Conservation (phyloP, 2,797 vertebrate genomes). For the Brachyalestes nurse region DNA sequence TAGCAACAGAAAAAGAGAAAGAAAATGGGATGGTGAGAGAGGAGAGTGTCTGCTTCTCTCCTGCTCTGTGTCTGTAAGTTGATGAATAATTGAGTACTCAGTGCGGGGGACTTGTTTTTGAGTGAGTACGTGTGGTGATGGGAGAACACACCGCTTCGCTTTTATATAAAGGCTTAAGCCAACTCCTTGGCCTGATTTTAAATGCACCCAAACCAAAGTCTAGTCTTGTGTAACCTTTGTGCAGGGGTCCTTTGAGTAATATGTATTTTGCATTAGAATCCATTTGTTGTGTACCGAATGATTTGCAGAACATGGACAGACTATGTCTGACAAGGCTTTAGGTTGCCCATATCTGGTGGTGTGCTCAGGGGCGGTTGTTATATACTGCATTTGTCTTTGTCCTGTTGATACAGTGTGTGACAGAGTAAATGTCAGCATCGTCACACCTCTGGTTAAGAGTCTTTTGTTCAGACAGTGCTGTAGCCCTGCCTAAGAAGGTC, state of each 20-base stretch:
- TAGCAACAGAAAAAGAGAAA: conserved; percentile 40
- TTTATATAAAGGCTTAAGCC: conserved; percentile 42
- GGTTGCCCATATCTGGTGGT: background rate
- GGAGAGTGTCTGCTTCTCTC: conserved; percentile 30
- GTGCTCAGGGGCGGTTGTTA: background rate
- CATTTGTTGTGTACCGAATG: conserved; percentile 5
- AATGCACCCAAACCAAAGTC: conserved; percentile 23
- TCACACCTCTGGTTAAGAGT: background rate
- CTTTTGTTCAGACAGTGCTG: background rate
- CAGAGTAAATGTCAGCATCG: conserved; percentile 18
- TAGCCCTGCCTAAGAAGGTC: conserved; percentile 21
- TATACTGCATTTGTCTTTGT: background rate
- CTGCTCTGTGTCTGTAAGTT: conserved; percentile 69
- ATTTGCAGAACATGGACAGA: background rate
- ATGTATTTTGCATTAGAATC: conserved; percentile 29
- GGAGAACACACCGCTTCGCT: conserved; percentile 43
- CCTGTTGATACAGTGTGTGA: background rate
- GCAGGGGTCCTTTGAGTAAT: conserved; percentile 17
- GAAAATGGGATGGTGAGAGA: conserved; percentile 17
- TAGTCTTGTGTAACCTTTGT: conserved; percentile 34
- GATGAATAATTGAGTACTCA: conserved; percentile 79
- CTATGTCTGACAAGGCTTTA: conserved; percentile 5
- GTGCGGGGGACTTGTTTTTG: conserved; percentile 66
- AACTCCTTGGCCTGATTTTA: conserved; percentile 49
- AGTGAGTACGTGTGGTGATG: conserved; percentile 48